These are phyloP conservation scores for Diarsia dahlii DNA, from an alignment of 2,888 invertebrate genomes.

Conservation along the genomic window DNA sequence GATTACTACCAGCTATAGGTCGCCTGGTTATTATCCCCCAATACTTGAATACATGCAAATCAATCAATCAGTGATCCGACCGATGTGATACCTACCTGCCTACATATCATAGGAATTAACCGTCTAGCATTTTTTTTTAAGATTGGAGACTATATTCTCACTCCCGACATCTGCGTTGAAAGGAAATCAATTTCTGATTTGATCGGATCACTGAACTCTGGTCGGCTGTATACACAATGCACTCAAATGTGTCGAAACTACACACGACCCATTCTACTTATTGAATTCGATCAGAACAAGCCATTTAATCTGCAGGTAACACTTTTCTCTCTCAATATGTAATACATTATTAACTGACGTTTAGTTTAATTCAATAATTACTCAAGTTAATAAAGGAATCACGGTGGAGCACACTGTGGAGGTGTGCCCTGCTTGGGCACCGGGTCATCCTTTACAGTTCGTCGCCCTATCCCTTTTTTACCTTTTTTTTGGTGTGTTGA, in stretches of 20 bases:
- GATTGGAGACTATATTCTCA: constrained; percentile 99
- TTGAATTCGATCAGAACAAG: constrained; percentile 98
- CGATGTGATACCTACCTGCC: too few relatives aligned
- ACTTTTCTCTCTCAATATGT: not conserved
- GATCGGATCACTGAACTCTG: constrained; percentile 98
- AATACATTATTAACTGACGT: not conserved
- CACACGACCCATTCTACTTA: constrained; percentile 96
- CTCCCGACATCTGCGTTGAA: constrained; percentile 99
- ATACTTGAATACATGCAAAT: not conserved
- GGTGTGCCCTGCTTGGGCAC: too few relatives aligned
- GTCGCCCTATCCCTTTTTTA: too few relatives aligned
- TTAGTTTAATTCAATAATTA: not conserved
- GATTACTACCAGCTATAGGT: too few relatives aligned
- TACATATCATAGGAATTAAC: not conserved
- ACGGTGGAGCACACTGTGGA: too few relatives aligned
- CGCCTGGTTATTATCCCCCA: not conserved
- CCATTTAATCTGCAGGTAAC: constrained; percentile 96
- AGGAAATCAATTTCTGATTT: constrained; percentile 99
- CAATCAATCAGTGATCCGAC: not conserved
- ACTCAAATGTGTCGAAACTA: constrained; percentile 98
- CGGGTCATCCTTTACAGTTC: too few relatives aligned
- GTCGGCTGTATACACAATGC: constrained; percentile 98
- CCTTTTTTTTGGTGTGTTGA: too few relatives aligned
- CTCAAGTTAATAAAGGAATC: not conserved
- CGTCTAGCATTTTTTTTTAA: constrained; percentile 73